A percentile compares a stretch with the other conserved stretches of the same genome.
phyloP scores from a whole-genome alignment of 1,140 invertebrate genomes.

The Hesperophylax magnus region DNA sequence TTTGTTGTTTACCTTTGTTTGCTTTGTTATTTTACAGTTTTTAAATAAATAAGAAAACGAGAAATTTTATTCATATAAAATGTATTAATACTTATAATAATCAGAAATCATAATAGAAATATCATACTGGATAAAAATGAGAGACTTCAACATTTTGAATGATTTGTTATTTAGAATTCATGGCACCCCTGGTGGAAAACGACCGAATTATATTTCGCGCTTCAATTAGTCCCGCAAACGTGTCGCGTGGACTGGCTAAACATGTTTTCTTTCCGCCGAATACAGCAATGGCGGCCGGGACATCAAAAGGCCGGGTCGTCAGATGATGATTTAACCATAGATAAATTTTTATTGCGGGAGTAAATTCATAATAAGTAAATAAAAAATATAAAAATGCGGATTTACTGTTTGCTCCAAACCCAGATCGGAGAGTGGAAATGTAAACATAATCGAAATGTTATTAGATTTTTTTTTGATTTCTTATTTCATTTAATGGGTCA shows the following conservation, averaged over 20 bases:
- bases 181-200: neutral
- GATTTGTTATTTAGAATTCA: neutral
- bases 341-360: neutral
- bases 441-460: neutral
- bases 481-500: neutral
- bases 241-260: slow-evolving; percentile 34
- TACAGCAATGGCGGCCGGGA: slow-evolving; percentile 1
- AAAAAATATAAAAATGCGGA: neutral
- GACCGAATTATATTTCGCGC: slow-evolving; percentile 39
- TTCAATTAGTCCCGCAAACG: slow-evolving; percentile 43
- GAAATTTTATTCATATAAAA: too few relatives aligned
- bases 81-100: too few relatives aligned
- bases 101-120: too few relatives aligned
- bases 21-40: too few relatives aligned
- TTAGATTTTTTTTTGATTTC: neutral
- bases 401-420: neutral
- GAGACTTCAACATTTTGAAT: neutral
- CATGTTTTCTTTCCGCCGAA: slow-evolving; percentile 29
- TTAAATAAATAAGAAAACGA: too few relatives aligned
- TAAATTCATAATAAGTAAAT: neutral
- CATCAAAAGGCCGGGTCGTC: neutral
- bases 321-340: slow-evolving; percentile 2
- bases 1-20: too few relatives aligned
- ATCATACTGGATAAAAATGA: neutral
- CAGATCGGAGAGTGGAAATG: neutral